Evolutionary conservation across 2,113 vertebrate species (phyloP), one percentile per base, ranked within the genome.

Genomic region (Carollia perspicillata): DNA sequence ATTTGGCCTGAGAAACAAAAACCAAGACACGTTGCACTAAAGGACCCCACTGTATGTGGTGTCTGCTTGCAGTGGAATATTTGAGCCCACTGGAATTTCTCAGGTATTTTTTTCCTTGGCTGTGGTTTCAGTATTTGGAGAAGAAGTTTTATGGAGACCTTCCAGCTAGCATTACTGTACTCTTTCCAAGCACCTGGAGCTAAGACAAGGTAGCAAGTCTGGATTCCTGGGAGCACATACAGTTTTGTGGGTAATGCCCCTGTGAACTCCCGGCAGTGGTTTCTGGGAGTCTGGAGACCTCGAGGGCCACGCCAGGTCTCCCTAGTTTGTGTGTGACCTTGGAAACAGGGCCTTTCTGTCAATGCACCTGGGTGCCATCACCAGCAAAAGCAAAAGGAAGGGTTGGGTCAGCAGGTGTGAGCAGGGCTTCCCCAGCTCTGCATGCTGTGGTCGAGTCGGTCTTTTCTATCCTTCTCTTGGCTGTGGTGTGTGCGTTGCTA

Each of bases 381-480:
- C 22, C 1, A 1, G 81, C 47, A 20, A 53, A 60, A 40, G 63
- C 12, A 1, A 28, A 37, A 33, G 0, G 14, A 37, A 55, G 13
- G 65, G 51, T 69, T 7, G 71, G 65, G 5, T 37, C 78, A 4
- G 18, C 3, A 9, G 51, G 8, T 3, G 18, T 17, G 49, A 53
- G 68, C 11, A 84, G 17, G 22, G 12, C 4, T 33, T 35, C 69
- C 30, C 53, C 47, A 47, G 66, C 28, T 69, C 71, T 33, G 42
- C 33, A 47, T 1, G 0, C 20, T 22, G 1, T 0, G 16, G 14
- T 3, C 1, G 37, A 69, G 17, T 11, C 1, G 4, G 11, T 28
- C 83, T 66, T 51, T 69, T 42, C 10, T 17, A n/a, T 65, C 47
- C 53, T 74, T 44, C 40, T 71, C 23, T 2, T 2, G 37, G 44